Conservation (phyloP, 1,140 invertebrate genomes). For the Heliconius congener region DNA sequence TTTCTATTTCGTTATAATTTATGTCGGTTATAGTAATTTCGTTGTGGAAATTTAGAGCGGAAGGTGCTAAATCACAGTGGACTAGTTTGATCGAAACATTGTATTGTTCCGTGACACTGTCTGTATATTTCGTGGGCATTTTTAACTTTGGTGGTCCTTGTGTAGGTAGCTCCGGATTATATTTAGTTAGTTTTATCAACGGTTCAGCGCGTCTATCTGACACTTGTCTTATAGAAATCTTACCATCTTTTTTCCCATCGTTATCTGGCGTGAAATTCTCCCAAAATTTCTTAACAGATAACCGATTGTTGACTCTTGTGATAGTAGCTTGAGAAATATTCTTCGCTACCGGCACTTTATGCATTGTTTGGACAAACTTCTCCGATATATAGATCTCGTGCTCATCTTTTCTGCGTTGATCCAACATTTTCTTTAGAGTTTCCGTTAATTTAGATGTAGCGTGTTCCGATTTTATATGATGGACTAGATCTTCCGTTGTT, state of each 20-base stretch:
- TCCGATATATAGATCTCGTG: conserved; percentile 23
- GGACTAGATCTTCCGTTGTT: conserved; percentile 46
- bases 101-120: conserved; percentile 26
- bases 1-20: conserved; percentile 25
- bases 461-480: conserved; percentile 58
- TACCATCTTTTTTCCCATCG: conserved; percentile 28
- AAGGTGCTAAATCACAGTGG: conserved; percentile 27
- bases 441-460: conserved; percentile 62
- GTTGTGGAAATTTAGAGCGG: conserved; percentile 25
- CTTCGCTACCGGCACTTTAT: conserved; percentile 44
- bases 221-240: conserved; percentile 44
- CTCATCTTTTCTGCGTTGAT: conserved; percentile 49
- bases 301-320: conserved; percentile 40
- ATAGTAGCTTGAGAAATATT: conserved; percentile 41
- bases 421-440: conserved; percentile 61
- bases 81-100: conserved; percentile 51
- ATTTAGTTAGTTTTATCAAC: conserved; percentile 57
- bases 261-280: conserved; percentile 65
- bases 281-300: conserved; percentile 64
- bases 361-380: conserved; percentile 54
- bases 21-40: conserved; percentile 12
- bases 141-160: conserved; percentile 24
- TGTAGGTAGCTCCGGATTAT: conserved; percentile 15
- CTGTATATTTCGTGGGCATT: conserved; percentile 57
- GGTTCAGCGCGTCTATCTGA: conserved; percentile 28